Evolutionary conservation across 2,113 vertebrate species (phyloP).

Genomic region (Uria aalge): DNA sequence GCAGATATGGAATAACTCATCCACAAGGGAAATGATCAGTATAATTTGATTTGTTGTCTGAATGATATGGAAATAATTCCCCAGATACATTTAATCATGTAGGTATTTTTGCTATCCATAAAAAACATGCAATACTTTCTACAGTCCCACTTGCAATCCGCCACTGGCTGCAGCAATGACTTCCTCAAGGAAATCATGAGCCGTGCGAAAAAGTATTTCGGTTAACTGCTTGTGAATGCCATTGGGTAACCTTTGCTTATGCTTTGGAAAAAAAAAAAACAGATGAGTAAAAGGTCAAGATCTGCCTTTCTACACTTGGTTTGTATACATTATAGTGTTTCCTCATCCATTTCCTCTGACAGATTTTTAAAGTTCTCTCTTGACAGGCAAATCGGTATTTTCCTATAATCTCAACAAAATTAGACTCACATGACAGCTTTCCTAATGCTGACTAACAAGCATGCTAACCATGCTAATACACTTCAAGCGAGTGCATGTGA

Average conservation of each 20-base stretch:
- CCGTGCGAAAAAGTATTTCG: not conserved
- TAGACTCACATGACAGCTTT: slow-evolving; percentile 42
- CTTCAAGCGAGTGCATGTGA: not conserved
- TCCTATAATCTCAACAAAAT: slow-evolving; percentile 37
- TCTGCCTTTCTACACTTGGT: slow-evolving; percentile 9
- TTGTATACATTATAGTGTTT: slow-evolving; percentile 33
- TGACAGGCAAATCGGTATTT: slow-evolving; percentile 45
- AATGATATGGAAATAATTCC: not conserved
- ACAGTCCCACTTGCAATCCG: rapidly evolving
- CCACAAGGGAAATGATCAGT: not conserved
- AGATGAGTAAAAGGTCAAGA: slow-evolving; percentile 17
- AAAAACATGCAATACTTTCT: not conserved
- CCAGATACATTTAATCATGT: not conserved
- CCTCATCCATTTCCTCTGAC: slow-evolving; percentile 35
- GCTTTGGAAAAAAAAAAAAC: not conserved
- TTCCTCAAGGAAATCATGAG: not conserved
- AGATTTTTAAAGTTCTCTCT: slow-evolving; percentile 21
- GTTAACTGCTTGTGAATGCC: not conserved
- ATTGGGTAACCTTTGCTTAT: not conserved
- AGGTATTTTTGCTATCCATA: not conserved
- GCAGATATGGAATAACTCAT: not conserved
- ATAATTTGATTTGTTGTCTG: not conserved
- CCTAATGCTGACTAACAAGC: slow-evolving; percentile 51
- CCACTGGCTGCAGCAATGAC: not conserved
- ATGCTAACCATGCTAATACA: slow-evolving; percentile 15